Base-by-base conservation (phyloP, 1,140 invertebrate species). In the Camponotus vicinus region DNA sequence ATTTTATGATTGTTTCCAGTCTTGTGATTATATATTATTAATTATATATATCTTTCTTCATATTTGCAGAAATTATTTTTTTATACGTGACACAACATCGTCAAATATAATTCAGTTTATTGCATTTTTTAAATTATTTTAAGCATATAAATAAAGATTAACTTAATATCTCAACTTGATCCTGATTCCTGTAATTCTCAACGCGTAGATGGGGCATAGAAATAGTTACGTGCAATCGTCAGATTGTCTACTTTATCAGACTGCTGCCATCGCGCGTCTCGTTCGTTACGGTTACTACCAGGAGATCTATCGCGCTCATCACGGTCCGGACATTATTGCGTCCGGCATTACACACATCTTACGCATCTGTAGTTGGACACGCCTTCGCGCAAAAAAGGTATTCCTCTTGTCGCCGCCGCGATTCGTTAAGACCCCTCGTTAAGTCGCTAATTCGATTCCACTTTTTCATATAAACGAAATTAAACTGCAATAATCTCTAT, bases 271-370 rank as follows among this genome's bases (percentile, higher is more conserved):
- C 63, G 82, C 75, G 66, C 89, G 88, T 90, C 78, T 83, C 63
- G 70, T 86, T 90, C 89, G 89, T 90, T 90, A 90, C 80, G 89
- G 82, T 83, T 90, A 90, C 77, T 86, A 83, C 67, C 71, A 73
- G 42, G 82, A 83, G 89, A 90, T 86, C 82, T 78, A 71, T 90
- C 78, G 80, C 71, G 49, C 49, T 90, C 89, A 87, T 90, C 89
- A 87, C 69, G 78, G 52, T 3, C 42, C 34, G 85, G 77, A 70
- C 85, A 73, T 90, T 89, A 89, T 77, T 69, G 78, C 86, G 85
- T 79, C 88, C 85, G 79, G 69, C 79, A 37, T 75, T 83, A 63
- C 66, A 69, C 40, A 37, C 75, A 63, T 55, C 64, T 40, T 57
- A 49, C n/a, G 42, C 61, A 27, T 27, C 37, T 32, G 55, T 55